A percentile compares a stretch with the other conserved stretches of the same genome.
phyloP scores from a whole-genome alignment of 1,140 invertebrate genomes.

The Drosophila subobscura region DNA sequence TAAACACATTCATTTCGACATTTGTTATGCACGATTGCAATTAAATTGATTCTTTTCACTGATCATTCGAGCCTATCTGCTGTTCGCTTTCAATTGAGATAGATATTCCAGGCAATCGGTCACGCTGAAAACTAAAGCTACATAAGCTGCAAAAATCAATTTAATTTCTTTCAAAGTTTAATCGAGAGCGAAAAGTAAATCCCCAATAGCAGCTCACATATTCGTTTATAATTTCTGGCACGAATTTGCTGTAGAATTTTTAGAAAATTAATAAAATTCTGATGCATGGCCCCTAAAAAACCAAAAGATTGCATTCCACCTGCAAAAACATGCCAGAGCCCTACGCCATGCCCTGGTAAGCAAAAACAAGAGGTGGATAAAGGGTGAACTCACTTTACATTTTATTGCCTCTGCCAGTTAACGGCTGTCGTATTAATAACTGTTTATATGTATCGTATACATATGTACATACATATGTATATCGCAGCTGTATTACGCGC shows the following conservation, averaged over 20 bases:
- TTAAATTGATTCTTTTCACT: conserved; percentile 41
- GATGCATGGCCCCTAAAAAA: not conserved
- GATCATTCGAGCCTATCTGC: not conserved
- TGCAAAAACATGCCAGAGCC: not conserved
- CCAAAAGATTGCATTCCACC: not conserved
- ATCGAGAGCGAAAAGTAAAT: too few species aligned
- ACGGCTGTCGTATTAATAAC: conserved; percentile 38
- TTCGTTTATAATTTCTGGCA: not conserved
- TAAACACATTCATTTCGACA: conserved; percentile 48
- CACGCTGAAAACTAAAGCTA: conserved; percentile 24
- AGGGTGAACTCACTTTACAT: conserved; percentile 15
- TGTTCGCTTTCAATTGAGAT: conserved; percentile 18
- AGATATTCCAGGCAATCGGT: conserved; percentile 30
- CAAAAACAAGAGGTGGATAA: too few species aligned
- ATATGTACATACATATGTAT: too few species aligned
- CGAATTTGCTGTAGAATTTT: not conserved
- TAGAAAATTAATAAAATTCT: not conserved
- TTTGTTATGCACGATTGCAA: conserved; percentile 50
- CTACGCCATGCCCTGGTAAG: too few species aligned
- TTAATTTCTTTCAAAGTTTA: not conserved
- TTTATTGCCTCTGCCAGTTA: conserved; percentile 42
- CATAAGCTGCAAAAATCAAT: conserved; percentile 3
- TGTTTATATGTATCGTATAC: conserved; percentile 25
- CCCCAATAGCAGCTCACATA: conserved; percentile 1
- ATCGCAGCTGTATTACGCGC: too few species aligned